phyloP scores from a whole-genome alignment of 1,140 invertebrate genomes.

The Anastatus disparis region DNA sequence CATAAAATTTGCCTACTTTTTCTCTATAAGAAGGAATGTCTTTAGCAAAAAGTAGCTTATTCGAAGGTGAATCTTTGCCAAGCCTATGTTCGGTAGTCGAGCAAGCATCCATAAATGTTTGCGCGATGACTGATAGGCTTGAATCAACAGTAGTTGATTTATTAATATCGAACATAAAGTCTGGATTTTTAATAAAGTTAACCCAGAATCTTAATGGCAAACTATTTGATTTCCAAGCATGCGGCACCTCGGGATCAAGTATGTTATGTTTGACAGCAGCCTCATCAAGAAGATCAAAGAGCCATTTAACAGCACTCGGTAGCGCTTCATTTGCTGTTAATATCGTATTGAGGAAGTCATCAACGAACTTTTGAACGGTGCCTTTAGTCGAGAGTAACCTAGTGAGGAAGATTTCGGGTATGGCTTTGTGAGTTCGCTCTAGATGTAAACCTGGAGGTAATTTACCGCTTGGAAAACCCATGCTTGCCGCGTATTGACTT shows the following conservation, averaged over 20 bases:
- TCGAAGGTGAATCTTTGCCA: slow-evolving; percentile 94
- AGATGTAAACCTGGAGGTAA: slow-evolving; percentile 32
- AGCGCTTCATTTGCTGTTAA: slow-evolving; percentile 89
- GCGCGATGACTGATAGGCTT: slow-evolving; percentile 92
- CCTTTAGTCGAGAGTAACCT: slow-evolving; percentile 93
- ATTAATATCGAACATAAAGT: slow-evolving; percentile 96
- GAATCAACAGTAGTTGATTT: slow-evolving; percentile 92
- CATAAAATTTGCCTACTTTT: slow-evolving; percentile 89
- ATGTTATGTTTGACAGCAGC: slow-evolving; percentile 87
- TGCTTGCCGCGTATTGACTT: slow-evolving; percentile 67
- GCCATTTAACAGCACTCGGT: slow-evolving; percentile 93
- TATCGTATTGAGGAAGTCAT: slow-evolving; percentile 92
- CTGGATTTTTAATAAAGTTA: slow-evolving; percentile 96
- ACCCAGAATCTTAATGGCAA: slow-evolving; percentile 95
- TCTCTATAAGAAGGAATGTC: slow-evolving; percentile 90
- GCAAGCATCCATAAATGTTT: slow-evolving; percentile 96
- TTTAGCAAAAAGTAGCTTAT: slow-evolving; percentile 94
- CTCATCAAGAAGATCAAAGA: slow-evolving; percentile 94
- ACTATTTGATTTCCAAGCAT: slow-evolving; percentile 97
- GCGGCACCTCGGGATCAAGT: slow-evolving; percentile 87
- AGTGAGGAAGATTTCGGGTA: slow-evolving; percentile 95
- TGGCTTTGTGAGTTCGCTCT: slow-evolving; percentile 84
- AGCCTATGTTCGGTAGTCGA: slow-evolving; percentile 88
- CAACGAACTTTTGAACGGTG: slow-evolving; percentile 95
- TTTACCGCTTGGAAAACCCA: slow-evolving; percentile 55